Conservation (phyloP, 1,140 invertebrate genomes). For the Euura lappo region DNA sequence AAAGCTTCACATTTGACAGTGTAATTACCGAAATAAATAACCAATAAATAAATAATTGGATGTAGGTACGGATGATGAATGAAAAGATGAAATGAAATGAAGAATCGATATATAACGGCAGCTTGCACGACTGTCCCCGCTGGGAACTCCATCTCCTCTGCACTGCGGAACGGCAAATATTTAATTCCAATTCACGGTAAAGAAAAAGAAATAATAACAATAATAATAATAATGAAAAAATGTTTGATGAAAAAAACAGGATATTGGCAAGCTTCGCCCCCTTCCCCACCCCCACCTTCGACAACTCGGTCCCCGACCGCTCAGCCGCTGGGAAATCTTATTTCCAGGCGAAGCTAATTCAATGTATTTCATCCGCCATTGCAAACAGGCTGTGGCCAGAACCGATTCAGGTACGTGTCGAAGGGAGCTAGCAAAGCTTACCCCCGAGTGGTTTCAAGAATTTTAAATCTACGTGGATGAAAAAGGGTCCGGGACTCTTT, state of each 20-base stretch:
- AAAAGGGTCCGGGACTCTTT: no score
- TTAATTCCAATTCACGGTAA: slow-evolving; percentile 37
- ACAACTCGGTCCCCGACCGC: slow-evolving; percentile 14
- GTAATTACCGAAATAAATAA: not conserved
- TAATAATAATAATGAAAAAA: no score
- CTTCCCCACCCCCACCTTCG: not conserved
- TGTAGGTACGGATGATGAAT: not conserved
- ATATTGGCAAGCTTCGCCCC: slow-evolving; percentile 38
- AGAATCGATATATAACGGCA: not conserved
- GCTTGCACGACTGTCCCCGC: not conserved
- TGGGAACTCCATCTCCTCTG: not conserved
- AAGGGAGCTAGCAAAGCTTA: no score
- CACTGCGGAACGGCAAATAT: slow-evolving; percentile 37
- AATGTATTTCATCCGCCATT: slow-evolving; percentile 36
- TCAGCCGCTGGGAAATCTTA: slow-evolving; percentile 42
- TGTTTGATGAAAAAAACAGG: slow-evolving; percentile 32
- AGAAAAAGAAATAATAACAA: no score
- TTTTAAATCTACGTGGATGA: no score
- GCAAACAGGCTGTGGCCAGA: not conserved
- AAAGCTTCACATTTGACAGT: no score
- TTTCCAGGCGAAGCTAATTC: slow-evolving; percentile 39
- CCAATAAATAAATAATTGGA: not conserved
- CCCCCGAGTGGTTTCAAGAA: no score
- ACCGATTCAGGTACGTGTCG: no score
- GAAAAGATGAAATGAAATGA: not conserved